phyloP scores from a whole-genome alignment of 2,797 vertebrate species.

The Heteromormyrus szaboi region DNA sequence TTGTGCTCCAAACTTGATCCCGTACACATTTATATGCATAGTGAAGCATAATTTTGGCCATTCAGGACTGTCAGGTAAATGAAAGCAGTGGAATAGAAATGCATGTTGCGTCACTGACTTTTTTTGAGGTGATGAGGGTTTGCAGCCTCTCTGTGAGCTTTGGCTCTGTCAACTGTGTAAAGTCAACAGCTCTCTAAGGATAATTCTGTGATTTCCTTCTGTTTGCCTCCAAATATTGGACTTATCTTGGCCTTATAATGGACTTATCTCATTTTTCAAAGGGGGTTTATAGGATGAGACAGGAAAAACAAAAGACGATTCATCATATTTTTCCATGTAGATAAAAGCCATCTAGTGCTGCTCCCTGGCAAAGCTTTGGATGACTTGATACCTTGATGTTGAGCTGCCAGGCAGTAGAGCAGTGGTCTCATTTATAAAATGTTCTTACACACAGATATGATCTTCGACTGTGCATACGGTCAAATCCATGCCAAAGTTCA shows the following conservation, averaged over 20 bases:
- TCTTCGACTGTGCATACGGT: neutral
- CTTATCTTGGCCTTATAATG: neutral
- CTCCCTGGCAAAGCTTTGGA: neutral
- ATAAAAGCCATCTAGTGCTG: neutral
- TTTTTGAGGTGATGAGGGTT: neutral
- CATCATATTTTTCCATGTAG: neutral
- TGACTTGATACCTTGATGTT: neutral
- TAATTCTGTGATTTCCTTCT: neutral
- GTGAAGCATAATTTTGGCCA: neutral
- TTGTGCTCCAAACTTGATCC: neutral
- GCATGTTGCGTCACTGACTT: no score
- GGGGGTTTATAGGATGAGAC: neutral
- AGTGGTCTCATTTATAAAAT: neutral
- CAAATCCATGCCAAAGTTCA: neutral
- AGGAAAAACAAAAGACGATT: neutral
- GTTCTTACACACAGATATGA: neutral
- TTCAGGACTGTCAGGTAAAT: neutral
- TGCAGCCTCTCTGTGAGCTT: neutral
- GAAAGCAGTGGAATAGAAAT: neutral
- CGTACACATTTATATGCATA: neutral
- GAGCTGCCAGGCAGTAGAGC: neutral
- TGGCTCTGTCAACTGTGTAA: neutral
- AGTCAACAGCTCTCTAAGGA: neutral
- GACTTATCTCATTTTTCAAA: neutral
- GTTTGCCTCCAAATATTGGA: neutral